Base-by-base conservation (phyloP, 2,888 invertebrate species). In the Perizoma flavofasciatum region DNA sequence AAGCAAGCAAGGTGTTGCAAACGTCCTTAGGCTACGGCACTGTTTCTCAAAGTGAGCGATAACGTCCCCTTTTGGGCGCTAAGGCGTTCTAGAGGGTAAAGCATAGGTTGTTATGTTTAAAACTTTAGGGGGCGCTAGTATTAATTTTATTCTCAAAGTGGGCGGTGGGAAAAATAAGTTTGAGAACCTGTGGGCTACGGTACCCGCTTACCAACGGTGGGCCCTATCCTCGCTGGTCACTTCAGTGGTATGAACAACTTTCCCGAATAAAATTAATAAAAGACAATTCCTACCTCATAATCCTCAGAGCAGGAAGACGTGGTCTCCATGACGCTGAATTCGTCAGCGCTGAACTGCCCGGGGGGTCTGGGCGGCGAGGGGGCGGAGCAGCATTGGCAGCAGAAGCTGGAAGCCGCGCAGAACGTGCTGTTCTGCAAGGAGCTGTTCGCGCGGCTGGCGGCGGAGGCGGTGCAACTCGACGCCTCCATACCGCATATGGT, bases 341-440 rank as follows among this genome's bases (percentile, higher is more conserved):
- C 97, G 0, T 94, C 96, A 9, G 96, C 96, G 0, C 93, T 96
- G 5, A 87, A 81, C 70, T 96, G 96, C 47, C 95, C 96, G 0
- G 95, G 96, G 61, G 83, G 87, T 0, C 83, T 93, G 34, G 89
- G 89, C 0, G 94, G 94, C 0, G 93, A 90, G 5, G 92, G 91
- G 0, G 94, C 95, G 0, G 96, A 97, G 69, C 93, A 96, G 67
- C 96, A 97, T 77, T 99, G 99, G 99, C 98, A 98, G 74, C 97
- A 97, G 78, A 98, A 98, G 74, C 90, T 99, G n/a, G 98, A 99
- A 81, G 97, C 97, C 0, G 98, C 98, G 0, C 99, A 99, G 81
- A 99, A 99, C 85, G 98, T 99, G 34, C 92, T 99, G 22, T 99
- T 98, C 88, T 99, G 99, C 81, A 98, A 98, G 86, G 99, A 99